These are phyloP conservation scores for Laticauda colubrina DNA, from an alignment of 2,113 vertebrate species.

Conservation along the genomic window DNA sequence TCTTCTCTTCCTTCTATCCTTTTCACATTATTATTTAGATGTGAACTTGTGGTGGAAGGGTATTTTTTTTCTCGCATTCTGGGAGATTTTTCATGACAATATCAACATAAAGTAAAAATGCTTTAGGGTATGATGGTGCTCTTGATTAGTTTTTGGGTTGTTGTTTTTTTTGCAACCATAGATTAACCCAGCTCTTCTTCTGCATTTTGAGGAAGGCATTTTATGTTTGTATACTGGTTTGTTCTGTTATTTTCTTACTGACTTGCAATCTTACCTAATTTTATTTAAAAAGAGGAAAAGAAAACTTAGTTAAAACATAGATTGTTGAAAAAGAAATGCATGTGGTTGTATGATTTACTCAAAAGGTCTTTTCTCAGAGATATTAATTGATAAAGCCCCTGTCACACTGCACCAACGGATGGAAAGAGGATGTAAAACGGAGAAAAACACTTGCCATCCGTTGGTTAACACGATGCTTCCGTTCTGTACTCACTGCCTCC, in stretches of 20 bases:
- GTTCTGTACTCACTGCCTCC: too few species aligned
- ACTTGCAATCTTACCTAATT: not conserved
- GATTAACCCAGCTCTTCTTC: not conserved
- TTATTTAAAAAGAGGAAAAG: not conserved
- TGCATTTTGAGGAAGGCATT: not conserved
- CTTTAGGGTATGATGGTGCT: not conserved
- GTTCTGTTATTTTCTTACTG: not conserved
- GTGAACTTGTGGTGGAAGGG: not conserved
- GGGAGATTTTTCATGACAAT: not conserved
- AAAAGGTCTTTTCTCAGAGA: not conserved
- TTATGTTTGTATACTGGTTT: not conserved
- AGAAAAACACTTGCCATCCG: too few species aligned
- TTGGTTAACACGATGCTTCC: too few species aligned
- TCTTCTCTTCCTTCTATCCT: not conserved
- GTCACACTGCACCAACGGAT: too few species aligned
- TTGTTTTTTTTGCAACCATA: not conserved
- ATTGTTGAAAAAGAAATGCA: not conserved
- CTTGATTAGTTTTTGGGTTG: too few species aligned
- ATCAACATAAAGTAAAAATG: not conserved
- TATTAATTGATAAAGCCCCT: not conserved
- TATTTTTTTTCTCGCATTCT: not conserved
- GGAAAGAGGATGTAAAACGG: too few species aligned
- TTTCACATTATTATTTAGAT: not conserved
- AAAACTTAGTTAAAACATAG: not conserved
- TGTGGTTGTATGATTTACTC: not conserved